phyloP scores from a whole-genome alignment of 2,888 invertebrate species.

The Amiota minor region DNA sequence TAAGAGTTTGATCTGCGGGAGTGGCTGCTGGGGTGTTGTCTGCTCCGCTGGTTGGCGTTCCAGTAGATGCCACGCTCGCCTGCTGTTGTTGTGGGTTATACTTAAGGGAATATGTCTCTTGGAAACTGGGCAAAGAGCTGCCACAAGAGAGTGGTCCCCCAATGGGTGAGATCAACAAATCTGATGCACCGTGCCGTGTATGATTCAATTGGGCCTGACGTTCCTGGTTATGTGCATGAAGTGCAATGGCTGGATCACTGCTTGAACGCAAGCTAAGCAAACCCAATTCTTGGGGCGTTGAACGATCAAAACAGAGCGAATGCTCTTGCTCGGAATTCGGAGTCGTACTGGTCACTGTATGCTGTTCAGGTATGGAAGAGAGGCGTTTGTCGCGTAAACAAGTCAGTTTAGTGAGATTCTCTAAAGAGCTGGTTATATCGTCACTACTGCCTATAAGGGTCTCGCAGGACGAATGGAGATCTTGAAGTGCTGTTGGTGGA shows the following conservation, averaged over 20 bases:
- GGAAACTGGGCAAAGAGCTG: slow-evolving; percentile 86
- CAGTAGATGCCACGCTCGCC: slow-evolving; percentile 45
- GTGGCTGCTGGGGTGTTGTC: slow-evolving; percentile 45
- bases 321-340: slow-evolving; percentile 62
- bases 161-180: slow-evolving; percentile 60
- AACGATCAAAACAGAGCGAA: slow-evolving; percentile 65
- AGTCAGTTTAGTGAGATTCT: slow-evolving; percentile 69
- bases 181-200: slow-evolving; percentile 46
- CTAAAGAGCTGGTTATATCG: slow-evolving; percentile 65
- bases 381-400: slow-evolving; percentile 68
- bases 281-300: slow-evolving; percentile 64
- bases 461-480: slow-evolving; percentile 58
- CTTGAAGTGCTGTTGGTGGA: slow-evolving; percentile 45
- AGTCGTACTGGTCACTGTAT: slow-evolving; percentile 48
- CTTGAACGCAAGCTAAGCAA: slow-evolving; percentile 71
- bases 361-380: slow-evolving; percentile 70
- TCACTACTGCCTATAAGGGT: slow-evolving; percentile 63
- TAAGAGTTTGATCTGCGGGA: slow-evolving; percentile 73
- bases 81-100: slow-evolving; percentile 77
- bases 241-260: slow-evolving; percentile 72
- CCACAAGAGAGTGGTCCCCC: slow-evolving; percentile 72
- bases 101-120: slow-evolving; percentile 89
- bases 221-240: slow-evolving; percentile 66
- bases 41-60: slow-evolving; percentile 50
- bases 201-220: slow-evolving; percentile 58